Conservation (phyloP, 2,797 vertebrate species). For the Pipistrellus pipistrellus region DNA sequence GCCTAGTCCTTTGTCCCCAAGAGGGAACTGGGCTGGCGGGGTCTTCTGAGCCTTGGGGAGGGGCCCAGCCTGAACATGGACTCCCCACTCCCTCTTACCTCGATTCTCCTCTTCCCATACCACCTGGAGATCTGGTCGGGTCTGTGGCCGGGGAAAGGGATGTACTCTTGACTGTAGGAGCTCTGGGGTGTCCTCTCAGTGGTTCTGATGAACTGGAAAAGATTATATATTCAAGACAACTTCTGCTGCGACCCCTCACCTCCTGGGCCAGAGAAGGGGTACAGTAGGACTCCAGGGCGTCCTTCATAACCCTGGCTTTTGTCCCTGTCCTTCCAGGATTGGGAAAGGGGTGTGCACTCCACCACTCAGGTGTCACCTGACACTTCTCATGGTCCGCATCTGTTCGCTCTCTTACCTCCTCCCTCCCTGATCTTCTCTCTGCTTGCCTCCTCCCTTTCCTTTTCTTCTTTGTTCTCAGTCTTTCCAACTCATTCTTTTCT, state of each 20-base stretch:
- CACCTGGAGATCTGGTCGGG: constrained; percentile 75
- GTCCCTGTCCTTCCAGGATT: neutral
- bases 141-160: constrained; percentile 43
- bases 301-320: fast-evolving
- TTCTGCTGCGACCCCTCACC: neutral
- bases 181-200: constrained; percentile 47
- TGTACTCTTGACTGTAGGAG: constrained; percentile 45
- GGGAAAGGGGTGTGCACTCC: fast-evolving
- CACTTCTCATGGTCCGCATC: fast-evolving
- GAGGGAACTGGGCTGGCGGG: too few species aligned
- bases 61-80: too few species aligned
- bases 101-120: constrained; percentile 55
- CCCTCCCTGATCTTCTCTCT: too few species aligned
- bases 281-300: fast-evolving
- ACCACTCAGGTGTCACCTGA: fast-evolving
- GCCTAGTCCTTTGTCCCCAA: fast-evolving
- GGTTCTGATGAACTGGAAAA: constrained; percentile 76
- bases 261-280: neutral
- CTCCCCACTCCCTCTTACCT: constrained; percentile 53
- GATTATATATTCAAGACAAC: neutral
- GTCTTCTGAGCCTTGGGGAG: neutral
- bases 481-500: neutral
- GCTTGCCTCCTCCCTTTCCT: neutral
- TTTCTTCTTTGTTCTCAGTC: neutral
- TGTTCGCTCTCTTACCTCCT: neutral